A percentile compares a stretch with the other conserved stretches of the same genome.
phyloP scores from a whole-genome alignment of 2,113 vertebrate genomes.

The Guaruba guarouba region DNA sequence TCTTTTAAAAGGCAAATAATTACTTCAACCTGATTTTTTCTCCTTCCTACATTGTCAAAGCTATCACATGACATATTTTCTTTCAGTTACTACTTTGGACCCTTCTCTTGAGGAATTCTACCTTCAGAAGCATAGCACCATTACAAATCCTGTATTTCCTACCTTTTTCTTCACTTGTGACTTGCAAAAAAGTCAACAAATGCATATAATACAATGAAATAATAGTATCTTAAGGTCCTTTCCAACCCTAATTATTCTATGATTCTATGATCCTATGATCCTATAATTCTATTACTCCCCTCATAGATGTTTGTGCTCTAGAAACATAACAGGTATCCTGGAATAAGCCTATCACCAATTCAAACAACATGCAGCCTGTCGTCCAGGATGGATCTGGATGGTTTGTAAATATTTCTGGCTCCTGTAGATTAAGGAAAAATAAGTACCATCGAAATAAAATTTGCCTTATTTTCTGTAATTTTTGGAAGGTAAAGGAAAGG shows the following conservation, averaged over 20 bases:
- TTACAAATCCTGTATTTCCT: background rate
- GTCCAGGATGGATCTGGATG: background rate
- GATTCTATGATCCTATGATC: too few species aligned
- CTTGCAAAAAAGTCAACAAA: background rate
- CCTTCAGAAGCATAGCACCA: background rate
- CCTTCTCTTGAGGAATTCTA: background rate
- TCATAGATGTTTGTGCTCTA: background rate
- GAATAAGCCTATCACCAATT: background rate
- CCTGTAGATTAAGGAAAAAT: background rate
- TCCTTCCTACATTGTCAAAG: background rate
- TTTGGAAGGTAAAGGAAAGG: background rate
- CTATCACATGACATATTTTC: background rate
- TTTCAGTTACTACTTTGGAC: background rate
- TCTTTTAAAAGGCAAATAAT: background rate
- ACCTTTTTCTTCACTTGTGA: background rate
- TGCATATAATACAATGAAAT: background rate
- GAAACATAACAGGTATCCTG: background rate
- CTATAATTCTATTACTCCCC: background rate
- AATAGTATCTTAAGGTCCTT: background rate
- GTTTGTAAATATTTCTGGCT: slow-evolving; percentile 21
- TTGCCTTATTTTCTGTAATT: slow-evolving; percentile 5
- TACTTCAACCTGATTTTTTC: background rate
- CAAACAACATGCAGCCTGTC: background rate
- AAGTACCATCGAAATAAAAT: background rate
- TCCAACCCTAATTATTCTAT: too few species aligned